Evolutionary conservation across 2,797 vertebrate genomes (phyloP).

Genomic region (Psittacula derbiana): DNA sequence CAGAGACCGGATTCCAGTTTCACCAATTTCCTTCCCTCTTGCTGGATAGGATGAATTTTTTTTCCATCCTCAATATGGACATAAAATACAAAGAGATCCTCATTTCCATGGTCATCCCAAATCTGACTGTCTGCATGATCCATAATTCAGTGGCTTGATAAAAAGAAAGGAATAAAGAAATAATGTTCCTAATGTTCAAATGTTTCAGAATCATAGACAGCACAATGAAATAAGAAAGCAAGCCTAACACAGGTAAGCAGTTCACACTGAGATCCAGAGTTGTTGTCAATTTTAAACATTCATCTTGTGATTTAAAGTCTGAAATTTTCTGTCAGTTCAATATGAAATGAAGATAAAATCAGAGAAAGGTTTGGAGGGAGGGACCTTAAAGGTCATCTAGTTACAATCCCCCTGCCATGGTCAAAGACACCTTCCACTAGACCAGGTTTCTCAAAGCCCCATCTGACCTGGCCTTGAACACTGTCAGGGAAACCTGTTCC

Average conservation of each 20-base stretch:
- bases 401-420: background rate
- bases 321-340: background rate
- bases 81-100: background rate
- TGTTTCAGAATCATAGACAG: background rate
- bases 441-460: background rate
- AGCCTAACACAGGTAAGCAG: background rate
- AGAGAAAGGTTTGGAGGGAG: background rate
- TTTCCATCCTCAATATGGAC: background rate
- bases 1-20: background rate
- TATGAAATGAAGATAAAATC: background rate
- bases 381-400: background rate
- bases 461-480: background rate
- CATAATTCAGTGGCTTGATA: background rate
- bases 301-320: background rate
- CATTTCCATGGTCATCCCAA: background rate
- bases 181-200: background rate
- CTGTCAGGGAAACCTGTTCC: background rate
- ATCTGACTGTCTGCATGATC: background rate
- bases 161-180: background rate
- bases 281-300: background rate
- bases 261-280: background rate
- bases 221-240: background rate
- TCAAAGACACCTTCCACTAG: background rate
- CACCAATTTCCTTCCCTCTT: background rate
- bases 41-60: background rate